Conservation (phyloP, 92 coral and sea anemone genomes). For the Phenganax stokvisi region DNA sequence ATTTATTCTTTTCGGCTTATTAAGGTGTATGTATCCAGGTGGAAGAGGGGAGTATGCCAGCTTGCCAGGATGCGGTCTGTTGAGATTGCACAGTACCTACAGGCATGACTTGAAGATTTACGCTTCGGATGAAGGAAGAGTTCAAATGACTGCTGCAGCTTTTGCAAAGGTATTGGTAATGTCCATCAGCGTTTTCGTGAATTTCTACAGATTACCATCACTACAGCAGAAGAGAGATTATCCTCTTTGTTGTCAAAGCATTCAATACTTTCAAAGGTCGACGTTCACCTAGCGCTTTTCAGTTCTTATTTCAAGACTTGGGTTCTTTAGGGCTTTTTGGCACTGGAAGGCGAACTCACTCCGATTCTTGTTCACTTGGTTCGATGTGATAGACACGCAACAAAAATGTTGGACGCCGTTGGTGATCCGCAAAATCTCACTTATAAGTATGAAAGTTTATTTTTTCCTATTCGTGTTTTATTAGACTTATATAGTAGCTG, state of each 20-base stretch:
- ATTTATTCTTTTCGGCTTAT: neutral
- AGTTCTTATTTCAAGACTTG: no score
- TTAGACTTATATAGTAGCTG: no score
- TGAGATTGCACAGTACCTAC: constrained; percentile 91
- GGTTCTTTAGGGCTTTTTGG: constrained; percentile 72
- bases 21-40: constrained; percentile 92
- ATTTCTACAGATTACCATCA: no score
- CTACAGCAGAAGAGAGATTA: no score
- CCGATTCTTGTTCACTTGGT: constrained; percentile 92
- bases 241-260: no score
- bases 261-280: no score
- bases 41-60: constrained; percentile 85
- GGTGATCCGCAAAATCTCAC: constrained; percentile 76
- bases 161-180: constrained; percentile 74
- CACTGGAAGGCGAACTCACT: constrained; percentile 91
- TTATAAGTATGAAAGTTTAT: constrained; percentile 54
- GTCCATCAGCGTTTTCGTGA: no score
- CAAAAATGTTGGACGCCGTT: constrained; percentile 92
- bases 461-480: neutral
- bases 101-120: constrained; percentile 93
- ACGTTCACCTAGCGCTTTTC: no score
- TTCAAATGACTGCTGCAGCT: constrained; percentile 98
- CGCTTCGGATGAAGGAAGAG: constrained; percentile 97
- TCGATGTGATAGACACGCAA: constrained; percentile 86
- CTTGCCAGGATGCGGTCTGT: constrained; percentile 87